Evolutionary conservation across 2,888 invertebrate genomes (phyloP), one percentile per base, ranked within the genome.

Genomic region (Incurvaria masculella): DNA sequence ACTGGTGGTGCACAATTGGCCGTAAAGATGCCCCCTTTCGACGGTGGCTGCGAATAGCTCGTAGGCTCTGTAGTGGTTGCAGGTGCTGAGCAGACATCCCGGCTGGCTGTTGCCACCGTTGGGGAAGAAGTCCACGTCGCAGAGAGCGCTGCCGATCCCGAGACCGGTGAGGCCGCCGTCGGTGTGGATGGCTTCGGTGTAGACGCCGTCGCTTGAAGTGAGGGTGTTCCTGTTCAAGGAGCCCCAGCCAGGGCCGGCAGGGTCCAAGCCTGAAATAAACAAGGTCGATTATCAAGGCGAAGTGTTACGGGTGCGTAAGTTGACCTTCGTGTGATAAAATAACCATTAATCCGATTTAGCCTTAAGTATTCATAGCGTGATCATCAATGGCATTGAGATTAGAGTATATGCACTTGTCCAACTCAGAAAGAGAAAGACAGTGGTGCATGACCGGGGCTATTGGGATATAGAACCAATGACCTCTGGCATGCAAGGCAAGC

Each of bases 171-270:
- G 18, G 16, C 56, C 56, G 27, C 56, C 55, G 44, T 59, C 55
- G 2, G 59, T 59, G 48, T 59, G 59, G 33, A 59, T 59, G 1
- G 53, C 57, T 44, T 57, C 59, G 4, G 70, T 44, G 72, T 71
- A 59, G n/a, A 49, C 21, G 1, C 54, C 59, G 19, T 53, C 55
- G 11, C 20, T 47, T 2, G 49, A 17, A 1, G 11, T 43, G 1
- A 57, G 27, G 3, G 51, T 49, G 21, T 55, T 46, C 14, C 46
- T 44, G 49, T 48, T 57, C 1, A 4, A 5, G n/a, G n/a, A n/a
- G 17, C 19, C 20, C 57, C 79, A 79, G 8, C 70, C 52, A 1
- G 79, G 79, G 2, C 78, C 74, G 1, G 80, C 79, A 1, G 58
- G 57, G 21, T 59, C 57, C 19, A 57, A 42, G 16, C 54, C 58